phyloP scores from a whole-genome alignment of 2,113 vertebrate genomes.

The Cyphomyrus plagiostoma region DNA sequence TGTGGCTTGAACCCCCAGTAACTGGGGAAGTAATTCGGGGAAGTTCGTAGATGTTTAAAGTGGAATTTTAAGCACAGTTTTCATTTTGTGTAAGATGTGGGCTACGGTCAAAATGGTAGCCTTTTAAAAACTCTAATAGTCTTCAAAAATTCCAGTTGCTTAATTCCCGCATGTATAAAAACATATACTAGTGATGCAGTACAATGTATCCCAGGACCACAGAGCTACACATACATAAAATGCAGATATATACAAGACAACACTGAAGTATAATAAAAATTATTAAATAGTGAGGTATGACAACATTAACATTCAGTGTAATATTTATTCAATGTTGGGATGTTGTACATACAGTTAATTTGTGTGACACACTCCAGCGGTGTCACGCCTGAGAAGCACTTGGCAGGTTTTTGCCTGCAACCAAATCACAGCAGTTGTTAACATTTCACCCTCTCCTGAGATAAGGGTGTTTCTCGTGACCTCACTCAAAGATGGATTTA shows the following conservation, averaged over 20 bases:
- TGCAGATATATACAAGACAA: neutral
- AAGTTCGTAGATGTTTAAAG: neutral
- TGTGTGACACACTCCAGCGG: neutral
- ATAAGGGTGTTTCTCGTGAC: neutral
- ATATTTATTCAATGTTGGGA: neutral
- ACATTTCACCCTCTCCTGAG: neutral
- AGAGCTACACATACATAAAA: neutral
- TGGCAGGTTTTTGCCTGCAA: neutral
- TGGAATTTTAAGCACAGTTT: neutral
- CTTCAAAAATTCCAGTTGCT: too few species aligned
- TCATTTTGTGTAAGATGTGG: neutral
- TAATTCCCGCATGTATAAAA: too few species aligned
- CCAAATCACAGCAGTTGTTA: neutral
- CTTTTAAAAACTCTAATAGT: too few species aligned
- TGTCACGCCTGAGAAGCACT: neutral
- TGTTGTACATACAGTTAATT: neutral
- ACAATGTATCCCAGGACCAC: neutral
- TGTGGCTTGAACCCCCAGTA: neutral
- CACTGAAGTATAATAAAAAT: neutral
- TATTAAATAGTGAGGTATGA: neutral
- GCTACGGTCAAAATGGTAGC: neutral
- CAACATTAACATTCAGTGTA: neutral
- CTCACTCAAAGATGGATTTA: neutral
- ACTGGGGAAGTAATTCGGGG: neutral
- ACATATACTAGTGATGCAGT: neutral